Conservation (phyloP, 2,888 invertebrate genomes). For the Pristionchus mayeri region DNA sequence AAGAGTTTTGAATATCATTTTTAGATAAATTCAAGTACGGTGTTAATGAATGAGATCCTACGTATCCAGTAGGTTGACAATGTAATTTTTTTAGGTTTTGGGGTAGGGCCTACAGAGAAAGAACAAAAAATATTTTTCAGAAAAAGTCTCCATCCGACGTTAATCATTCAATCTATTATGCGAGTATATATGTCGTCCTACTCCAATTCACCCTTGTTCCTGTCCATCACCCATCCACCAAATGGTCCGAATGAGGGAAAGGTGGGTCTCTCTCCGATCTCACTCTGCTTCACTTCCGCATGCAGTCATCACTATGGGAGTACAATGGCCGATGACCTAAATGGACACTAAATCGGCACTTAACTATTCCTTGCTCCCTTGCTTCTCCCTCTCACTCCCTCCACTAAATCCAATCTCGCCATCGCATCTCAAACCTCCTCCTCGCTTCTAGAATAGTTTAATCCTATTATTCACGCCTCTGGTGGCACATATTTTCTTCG, state of each 20-base stretch:
- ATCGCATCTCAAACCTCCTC: conserved; percentile 20
- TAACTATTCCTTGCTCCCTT: conserved; percentile 23
- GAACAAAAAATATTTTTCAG: too few species aligned
- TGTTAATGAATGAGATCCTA: too few species aligned
- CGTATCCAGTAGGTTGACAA: too few species aligned
- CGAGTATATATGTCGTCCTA: too few species aligned
- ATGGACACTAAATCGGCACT: conserved; percentile 36
- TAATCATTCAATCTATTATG: too few species aligned
- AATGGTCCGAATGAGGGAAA: too few species aligned
- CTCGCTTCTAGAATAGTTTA: background rate
- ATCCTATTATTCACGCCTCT: conserved; percentile 19
- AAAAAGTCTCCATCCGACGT: too few species aligned
- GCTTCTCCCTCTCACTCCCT: background rate
- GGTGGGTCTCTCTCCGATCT: background rate
- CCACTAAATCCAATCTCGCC: conserved; percentile 21
- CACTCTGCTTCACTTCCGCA: background rate
- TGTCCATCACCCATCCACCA: background rate
- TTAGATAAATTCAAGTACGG: too few species aligned
- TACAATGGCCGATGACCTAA: conserved; percentile 33
- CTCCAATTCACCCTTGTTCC: background rate
- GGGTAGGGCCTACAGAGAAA: too few species aligned
- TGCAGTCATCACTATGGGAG: background rate
- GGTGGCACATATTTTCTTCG: background rate
- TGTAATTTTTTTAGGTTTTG: too few species aligned
- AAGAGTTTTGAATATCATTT: too few species aligned